Evolutionary conservation across 2,113 vertebrate genomes (phyloP).

Genomic region (Bubo scandiacus): DNA sequence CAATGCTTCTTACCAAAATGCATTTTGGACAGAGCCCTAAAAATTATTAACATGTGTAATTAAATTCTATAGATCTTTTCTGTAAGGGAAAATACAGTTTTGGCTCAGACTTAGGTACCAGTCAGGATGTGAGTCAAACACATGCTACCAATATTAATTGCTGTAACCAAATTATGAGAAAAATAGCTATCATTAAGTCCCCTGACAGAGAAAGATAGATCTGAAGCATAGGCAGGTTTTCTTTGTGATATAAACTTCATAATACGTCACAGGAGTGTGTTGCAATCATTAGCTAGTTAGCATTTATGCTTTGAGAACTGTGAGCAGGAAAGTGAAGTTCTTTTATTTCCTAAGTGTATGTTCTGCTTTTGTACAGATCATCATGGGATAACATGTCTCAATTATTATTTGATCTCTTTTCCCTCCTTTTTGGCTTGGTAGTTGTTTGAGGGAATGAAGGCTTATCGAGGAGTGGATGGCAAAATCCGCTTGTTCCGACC

Average conservation of each 20-base stretch:
- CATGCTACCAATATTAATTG: constrained; percentile 51
- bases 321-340: neutral
- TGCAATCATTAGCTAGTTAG: neutral
- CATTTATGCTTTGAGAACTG: neutral
- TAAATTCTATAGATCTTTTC: neutral
- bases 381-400: neutral
- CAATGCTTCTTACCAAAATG: neutral
- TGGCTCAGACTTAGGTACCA: neutral
- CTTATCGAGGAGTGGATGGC: constrained; percentile 83
- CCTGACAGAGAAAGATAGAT: neutral
- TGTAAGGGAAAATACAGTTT: neutral
- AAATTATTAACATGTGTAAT: neutral
- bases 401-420: neutral
- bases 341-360: neutral
- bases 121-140: neutral
- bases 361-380: neutral
- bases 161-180: neutral
- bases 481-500: constrained; percentile 89
- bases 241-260: neutral
- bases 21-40: neutral
- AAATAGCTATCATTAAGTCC: neutral
- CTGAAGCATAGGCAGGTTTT: neutral
- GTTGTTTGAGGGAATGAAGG: constrained; percentile 93
- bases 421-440: constrained; percentile 32
- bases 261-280: neutral